Percentiles rank a stretch among this genome's conserved stretches.
Evolutionary conservation across 2,888 invertebrate genomes (phyloP).

Genomic region (Acrobeloides nanus): DNA sequence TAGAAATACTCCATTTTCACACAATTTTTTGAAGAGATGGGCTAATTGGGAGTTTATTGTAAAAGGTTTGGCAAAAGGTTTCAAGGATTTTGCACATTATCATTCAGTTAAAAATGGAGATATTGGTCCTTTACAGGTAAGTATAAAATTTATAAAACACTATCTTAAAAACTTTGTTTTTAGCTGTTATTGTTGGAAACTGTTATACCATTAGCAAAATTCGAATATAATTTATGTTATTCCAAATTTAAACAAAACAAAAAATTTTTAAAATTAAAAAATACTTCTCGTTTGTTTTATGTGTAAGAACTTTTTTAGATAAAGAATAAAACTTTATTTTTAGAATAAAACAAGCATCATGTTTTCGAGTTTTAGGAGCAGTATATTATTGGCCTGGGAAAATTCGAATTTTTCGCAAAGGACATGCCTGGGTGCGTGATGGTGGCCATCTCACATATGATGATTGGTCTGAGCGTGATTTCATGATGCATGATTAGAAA

Average conservation of each 20-base stretch:
- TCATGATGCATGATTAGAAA: constrained; percentile 31
- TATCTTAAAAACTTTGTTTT: too few relatives aligned
- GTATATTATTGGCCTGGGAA: constrained; percentile 19
- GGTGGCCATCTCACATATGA: constrained; percentile 25
- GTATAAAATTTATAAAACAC: too few relatives aligned
- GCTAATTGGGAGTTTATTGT: constrained; percentile 34
- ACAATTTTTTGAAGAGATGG: constrained; percentile 20
- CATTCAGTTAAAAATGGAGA: too few relatives aligned
- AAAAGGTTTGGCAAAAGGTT: too few relatives aligned
- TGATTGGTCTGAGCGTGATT: constrained; percentile 19
- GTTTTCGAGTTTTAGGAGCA: constrained; percentile 13
- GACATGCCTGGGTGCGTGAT: constrained; percentile 27
- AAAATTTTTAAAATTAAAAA: too few relatives aligned
- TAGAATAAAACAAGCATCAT: too few relatives aligned
- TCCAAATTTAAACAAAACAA: too few relatives aligned
- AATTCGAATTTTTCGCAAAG: constrained; percentile 17
- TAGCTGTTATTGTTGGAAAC: not conserved
- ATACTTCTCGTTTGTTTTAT: too few relatives aligned
- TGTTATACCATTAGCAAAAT: not conserved
- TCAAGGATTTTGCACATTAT: too few relatives aligned
- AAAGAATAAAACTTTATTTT: too few relatives aligned
- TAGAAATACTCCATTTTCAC: constrained; percentile 15
- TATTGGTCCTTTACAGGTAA: too few relatives aligned
- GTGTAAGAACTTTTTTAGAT: too few relatives aligned
- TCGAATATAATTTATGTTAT: not conserved